Evolutionary conservation across 2,888 invertebrate species (phyloP).

Genomic region (Oscheius myriophilus): DNA sequence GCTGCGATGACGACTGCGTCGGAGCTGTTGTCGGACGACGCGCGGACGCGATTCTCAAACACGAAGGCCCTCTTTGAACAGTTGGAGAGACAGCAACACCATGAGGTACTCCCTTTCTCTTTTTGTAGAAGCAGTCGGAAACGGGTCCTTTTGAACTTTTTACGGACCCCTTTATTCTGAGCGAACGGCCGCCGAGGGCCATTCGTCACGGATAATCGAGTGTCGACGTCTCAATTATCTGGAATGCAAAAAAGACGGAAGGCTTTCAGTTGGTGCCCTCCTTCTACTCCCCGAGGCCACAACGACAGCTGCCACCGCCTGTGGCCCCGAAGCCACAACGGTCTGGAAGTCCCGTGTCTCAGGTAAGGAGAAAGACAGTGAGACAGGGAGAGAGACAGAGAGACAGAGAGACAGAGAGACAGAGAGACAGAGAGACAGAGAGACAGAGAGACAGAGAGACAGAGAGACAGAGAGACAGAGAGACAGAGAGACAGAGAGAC

Average conservation of each 20-base stretch:
- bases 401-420: not conserved
- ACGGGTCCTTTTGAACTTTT: too few relatives aligned
- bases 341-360: slow-evolving; percentile 57
- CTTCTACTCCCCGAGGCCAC: slow-evolving; percentile 68
- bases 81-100: slow-evolving; percentile 60
- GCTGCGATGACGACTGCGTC: slow-evolving; percentile 54
- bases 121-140: too few relatives aligned
- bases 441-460: too few relatives aligned
- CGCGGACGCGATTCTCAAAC: slow-evolving; percentile 64
- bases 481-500: too few relatives aligned
- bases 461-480: not conserved
- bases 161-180: too few relatives aligned
- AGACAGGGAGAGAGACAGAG: not conserved
- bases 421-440: not conserved
- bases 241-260: too few relatives aligned
- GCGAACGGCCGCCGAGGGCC: too few relatives aligned
- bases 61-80: slow-evolving; percentile 66
- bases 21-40: slow-evolving; percentile 61
- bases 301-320: slow-evolving; percentile 59
- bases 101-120: slow-evolving; percentile 5
- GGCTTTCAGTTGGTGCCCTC: slow-evolving; percentile 51
- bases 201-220: too few relatives aligned
- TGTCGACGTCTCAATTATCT: too few relatives aligned
- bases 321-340: slow-evolving; percentile 32
- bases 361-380: slow-evolving; percentile 35